Evolutionary conservation across 2,113 vertebrate genomes (phyloP).

Genomic region (Haemorhous mexicanus): DNA sequence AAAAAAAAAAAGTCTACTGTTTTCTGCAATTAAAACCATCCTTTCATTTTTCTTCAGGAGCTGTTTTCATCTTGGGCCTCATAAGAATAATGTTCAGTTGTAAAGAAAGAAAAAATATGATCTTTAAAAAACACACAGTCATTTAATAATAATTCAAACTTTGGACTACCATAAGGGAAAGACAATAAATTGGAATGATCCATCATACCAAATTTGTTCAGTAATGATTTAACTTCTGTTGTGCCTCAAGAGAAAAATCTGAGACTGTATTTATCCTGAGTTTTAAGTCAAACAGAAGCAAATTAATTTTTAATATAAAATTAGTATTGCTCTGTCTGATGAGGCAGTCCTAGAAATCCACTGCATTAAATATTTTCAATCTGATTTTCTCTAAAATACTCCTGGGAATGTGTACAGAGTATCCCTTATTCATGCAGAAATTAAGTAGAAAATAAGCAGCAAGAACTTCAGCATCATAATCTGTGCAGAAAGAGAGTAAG

Average conservation of each 20-base stretch:
- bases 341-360: background rate
- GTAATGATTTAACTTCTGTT: background rate
- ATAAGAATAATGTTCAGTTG: background rate
- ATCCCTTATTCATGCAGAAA: slow-evolving; percentile 31
- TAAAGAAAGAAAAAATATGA: background rate
- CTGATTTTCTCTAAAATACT: slow-evolving; percentile 29
- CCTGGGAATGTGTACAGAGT: background rate
- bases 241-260: slow-evolving; percentile 15
- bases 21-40: background rate
- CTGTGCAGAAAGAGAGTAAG: background rate
- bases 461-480: background rate
- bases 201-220: background rate
- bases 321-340: slow-evolving; percentile 40
- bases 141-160: background rate
- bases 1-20: background rate
- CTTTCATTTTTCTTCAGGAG: background rate
- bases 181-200: background rate
- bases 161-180: background rate
- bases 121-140: background rate
- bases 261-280: slow-evolving; percentile 32
- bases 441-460: slow-evolving; percentile 37
- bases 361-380: slow-evolving; percentile 19
- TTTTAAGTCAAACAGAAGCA: slow-evolving; percentile 32
- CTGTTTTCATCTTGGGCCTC: background rate
- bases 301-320: slow-evolving; percentile 62